These are phyloP conservation scores for Pandion haliaetus DNA, from an alignment of 2,113 vertebrate species.

Conservation along the genomic window DNA sequence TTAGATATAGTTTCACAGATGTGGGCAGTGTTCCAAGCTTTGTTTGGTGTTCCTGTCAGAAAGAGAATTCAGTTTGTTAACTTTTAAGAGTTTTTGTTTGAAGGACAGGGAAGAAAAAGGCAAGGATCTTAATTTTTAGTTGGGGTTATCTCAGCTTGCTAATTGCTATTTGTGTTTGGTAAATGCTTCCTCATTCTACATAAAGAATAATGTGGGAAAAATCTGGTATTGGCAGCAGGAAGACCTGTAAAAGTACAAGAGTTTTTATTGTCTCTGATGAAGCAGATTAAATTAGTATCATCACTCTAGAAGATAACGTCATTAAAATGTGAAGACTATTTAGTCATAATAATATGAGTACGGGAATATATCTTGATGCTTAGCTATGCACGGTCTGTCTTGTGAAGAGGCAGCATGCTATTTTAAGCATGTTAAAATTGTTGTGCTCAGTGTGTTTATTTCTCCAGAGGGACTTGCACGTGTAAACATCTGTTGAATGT, in stretches of 20 bases:
- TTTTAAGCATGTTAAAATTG: no score
- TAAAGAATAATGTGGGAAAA: not conserved
- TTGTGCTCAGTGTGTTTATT: not conserved
- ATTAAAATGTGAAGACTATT: conserved; percentile 3
- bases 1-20: conserved; percentile 40
- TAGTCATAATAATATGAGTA: not conserved
- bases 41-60: not conserved
- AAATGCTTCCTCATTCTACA: not conserved
- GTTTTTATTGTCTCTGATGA: conserved; percentile 22
- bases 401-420: not conserved
- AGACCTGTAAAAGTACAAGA: not conserved
- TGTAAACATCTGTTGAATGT: not conserved
- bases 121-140: not conserved
- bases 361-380: not conserved
- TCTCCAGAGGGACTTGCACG: conserved; percentile 8
- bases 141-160: not conserved
- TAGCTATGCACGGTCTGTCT: not conserved
- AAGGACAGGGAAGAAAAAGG: not conserved
- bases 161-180: not conserved
- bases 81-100: not conserved
- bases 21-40: not conserved
- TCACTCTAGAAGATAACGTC: not conserved
- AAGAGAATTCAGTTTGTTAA: not conserved
- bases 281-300: conserved; percentile 17
- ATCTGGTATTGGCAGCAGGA: not conserved